A percentile compares a stretch with the other conserved stretches of the same genome.
These are phyloP conservation scores for Chanos chanos DNA, from an alignment of 2,797 vertebrate genomes.

Conservation along the genomic window DNA sequence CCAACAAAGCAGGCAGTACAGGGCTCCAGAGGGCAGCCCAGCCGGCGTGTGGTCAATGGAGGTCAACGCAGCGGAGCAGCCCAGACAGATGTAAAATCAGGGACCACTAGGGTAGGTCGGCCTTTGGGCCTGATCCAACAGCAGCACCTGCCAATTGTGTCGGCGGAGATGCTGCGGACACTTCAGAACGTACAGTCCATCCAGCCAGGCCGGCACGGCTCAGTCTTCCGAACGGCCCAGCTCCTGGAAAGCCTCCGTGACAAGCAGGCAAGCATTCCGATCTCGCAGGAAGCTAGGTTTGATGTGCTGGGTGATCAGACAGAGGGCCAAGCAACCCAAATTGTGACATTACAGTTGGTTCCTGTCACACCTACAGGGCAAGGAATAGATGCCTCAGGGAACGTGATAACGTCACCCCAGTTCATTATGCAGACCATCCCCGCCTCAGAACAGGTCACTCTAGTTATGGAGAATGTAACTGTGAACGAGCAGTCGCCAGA, in stretches of 20 bases:
- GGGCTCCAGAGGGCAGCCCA: slow-evolving; percentile 53
- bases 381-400: slow-evolving; percentile 69
- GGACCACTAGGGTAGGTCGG: slow-evolving; percentile 66
- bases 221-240: slow-evolving; percentile 91
- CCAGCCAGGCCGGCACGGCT: slow-evolving; percentile 75
- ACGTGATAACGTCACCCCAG: slow-evolving; percentile 63
- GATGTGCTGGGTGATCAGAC: neutral
- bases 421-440: slow-evolving; percentile 82
- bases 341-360: slow-evolving; percentile 81
- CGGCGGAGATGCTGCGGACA: slow-evolving; percentile 87
- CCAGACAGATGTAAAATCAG: slow-evolving; percentile 67
- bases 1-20: slow-evolving; percentile 49
- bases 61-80: slow-evolving; percentile 46
- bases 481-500: slow-evolving; percentile 1
- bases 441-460: slow-evolving; percentile 73
- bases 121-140: slow-evolving; percentile 75
- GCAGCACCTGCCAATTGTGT: slow-evolving; percentile 76
- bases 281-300: slow-evolving; percentile 60
- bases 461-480: slow-evolving; percentile 74
- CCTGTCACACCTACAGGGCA: slow-evolving; percentile 78
- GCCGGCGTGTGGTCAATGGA: slow-evolving; percentile 20
- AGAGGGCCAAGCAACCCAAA: slow-evolving; percentile 63
- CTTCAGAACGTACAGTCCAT: slow-evolving; percentile 79
- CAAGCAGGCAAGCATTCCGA: slow-evolving; percentile 63
- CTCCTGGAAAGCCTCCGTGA: slow-evolving; percentile 81